Percentiles rank a stretch among this genome's conserved stretches.
Evolutionary conservation across 37 sponge, comb jelly and placozoan genomes (phyloP).

Genomic region (Theonella swinhoei): DNA sequence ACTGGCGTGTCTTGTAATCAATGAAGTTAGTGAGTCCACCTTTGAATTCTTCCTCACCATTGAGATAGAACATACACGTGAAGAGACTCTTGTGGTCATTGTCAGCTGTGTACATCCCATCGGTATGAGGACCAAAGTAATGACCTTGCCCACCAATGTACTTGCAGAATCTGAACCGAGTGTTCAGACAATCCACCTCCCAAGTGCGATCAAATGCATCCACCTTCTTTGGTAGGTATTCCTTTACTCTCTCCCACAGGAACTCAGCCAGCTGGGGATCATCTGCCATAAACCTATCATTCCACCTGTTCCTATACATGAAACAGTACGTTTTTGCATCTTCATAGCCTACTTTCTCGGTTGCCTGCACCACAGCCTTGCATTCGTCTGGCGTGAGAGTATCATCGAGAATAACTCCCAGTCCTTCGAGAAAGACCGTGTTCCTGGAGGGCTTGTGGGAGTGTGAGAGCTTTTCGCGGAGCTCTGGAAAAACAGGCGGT

Average conservation of each 20-base stretch:
- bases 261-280: conserved; percentile 64
- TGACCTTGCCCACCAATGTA: conserved; percentile 68
- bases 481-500: conserved; percentile 35
- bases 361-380: conserved; percentile 50
- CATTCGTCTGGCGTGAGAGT: conserved; percentile 66
- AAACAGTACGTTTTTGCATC: conserved; percentile 71
- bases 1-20: conserved; percentile 5
- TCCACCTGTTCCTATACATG: conserved; percentile 58
- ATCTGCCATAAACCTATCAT: conserved; percentile 83
- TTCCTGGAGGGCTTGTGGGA: neutral
- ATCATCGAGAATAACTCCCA: conserved; percentile 59
- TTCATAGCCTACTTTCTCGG: conserved; percentile 72
- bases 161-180: conserved; percentile 78
- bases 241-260: conserved; percentile 76
- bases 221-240: conserved; percentile 44
- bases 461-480: neutral
- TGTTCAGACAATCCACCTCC: conserved; percentile 63
- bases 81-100: conserved; percentile 42
- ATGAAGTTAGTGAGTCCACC: conserved; percentile 84
- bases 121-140: conserved; percentile 76
- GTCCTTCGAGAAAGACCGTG: conserved; percentile 19
- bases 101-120: conserved; percentile 57
- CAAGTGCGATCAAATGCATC: conserved; percentile 28
- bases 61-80: conserved; percentile 86
- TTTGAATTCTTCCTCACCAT: conserved; percentile 72